Evolutionary conservation across 1,140 invertebrate species (phyloP), one percentile per base, ranked within the genome.

Genomic region (Ostrea denselamellosa): DNA sequence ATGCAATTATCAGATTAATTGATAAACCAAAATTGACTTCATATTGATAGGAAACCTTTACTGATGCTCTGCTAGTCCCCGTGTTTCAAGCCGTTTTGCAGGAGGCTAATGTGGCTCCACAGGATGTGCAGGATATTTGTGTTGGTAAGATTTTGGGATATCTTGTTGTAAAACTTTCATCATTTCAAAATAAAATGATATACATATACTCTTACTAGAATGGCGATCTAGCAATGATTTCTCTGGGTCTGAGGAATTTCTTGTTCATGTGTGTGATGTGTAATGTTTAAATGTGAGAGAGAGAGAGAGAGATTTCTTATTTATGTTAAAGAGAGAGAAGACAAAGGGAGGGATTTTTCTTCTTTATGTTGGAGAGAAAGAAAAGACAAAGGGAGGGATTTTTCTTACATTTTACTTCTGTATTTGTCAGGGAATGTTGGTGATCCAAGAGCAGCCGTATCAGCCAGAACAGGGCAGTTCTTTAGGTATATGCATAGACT

Each of bases 391-490:
- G 34, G 34, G 1, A 44, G 34, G 34, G 34, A 44, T 44, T 44
- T 44, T 44, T 44, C 34, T 44, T 34, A 28, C 62, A 71, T 22
- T 65, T 56, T 83, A 51, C 51, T 52, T 85, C 9, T 34, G 88
- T 54, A 56, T 87, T 86, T 88, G 88, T 34, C 83, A 93, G 93
- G 93, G 10, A 93, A 92, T 92, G 93, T 93, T 17, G 84, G 86
- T 54, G 90, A 93, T 89, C 62, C 86, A 14, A 89, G 90, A 85
- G 84, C 86, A 58, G 90, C 90, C 12, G 83, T 91, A 14, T 89
- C 89, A 28, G 91, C 90, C 44, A 92, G 93, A 89, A 83, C 92
- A 52, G 93, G 92, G 56, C 93, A 94, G 88, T 93, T 94, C 88
- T 86, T 22, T 34, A 86, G 44, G 44, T 86, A 51, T 52, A 7